Base-by-base conservation (phyloP, 2,888 invertebrate species). In the Eupithecia pulchellata region DNA sequence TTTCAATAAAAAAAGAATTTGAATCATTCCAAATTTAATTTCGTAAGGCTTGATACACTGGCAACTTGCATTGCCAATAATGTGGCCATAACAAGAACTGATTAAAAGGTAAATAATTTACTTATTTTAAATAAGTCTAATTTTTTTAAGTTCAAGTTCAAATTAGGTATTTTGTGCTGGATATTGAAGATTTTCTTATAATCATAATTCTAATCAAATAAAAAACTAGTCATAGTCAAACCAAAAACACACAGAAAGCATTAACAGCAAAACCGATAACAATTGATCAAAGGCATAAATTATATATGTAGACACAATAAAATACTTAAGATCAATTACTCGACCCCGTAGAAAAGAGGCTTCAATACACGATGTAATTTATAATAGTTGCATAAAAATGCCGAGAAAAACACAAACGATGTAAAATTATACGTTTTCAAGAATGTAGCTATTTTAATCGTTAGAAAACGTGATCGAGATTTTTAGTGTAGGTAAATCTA, bases 401-500 rank as follows among this genome's bases (percentile, higher is more conserved):
- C 11, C 47, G 11, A 47, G 0, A 20, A 47, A 47, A 9, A 47
- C 20, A 47, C 4, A 11, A 25, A 13, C 13, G 11, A 2, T 52
- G 4, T 25, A 52, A 47, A 52, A 52, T 25, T 0, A 25, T 52
- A 52, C 20, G 20, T 13, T 52, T 52, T 52, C 52, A 52, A 60
- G 32, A 60, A 4, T 9, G n/a, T 11, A 32, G 32, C 30, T n/a
- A 34, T 60, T 61, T 13, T 34, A 25, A 60, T 32, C 4, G 8
- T n/a, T 17, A 60, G 13, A 69, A 79, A 73, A 74, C 68, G 77
- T 80, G 80, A 78, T 64, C 32, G 25, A 36, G 34, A 67, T 3
- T 14, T 69, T 64, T 68, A 81, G 78, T 80, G 81, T 82, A 84
- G 85, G 88, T 90, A 84, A 91, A 84, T 91, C 92, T 92, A 92